Conservation (phyloP, 2,113 vertebrate genomes). For the Fulica atra region DNA sequence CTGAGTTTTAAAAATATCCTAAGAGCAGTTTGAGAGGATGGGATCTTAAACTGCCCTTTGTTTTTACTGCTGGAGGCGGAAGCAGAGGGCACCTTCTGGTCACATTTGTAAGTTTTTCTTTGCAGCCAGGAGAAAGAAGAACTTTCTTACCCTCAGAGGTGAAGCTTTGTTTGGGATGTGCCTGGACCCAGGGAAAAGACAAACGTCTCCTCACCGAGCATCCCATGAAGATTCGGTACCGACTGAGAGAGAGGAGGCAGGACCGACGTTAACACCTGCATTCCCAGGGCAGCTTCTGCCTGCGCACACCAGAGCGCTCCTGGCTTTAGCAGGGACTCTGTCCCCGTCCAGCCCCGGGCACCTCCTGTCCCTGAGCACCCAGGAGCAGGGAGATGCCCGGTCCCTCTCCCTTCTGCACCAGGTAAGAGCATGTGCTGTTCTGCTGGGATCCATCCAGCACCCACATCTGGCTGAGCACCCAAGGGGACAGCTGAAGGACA, state of each 20-base stretch:
- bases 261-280: fast-evolving
- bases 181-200: not conserved
- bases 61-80: not conserved
- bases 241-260: not conserved
- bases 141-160: not conserved
- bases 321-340: not conserved
- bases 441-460: fast-evolving
- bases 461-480: fast-evolving
- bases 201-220: not conserved
- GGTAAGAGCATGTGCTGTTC: fast-evolving
- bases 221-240: not conserved
- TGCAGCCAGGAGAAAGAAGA: not conserved
- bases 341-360: not conserved
- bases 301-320: fast-evolving
- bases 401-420: fast-evolving
- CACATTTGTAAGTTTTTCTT: not conserved
- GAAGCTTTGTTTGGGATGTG: not conserved
- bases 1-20: not conserved
- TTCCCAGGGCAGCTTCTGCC: not conserved
- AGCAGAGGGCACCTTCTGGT: not conserved
- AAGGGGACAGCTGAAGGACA: not conserved
- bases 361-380: fast-evolving
- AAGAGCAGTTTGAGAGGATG: not conserved
- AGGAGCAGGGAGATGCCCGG: fast-evolving
- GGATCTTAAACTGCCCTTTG: not conserved